These are phyloP conservation scores for Tinea trinotella DNA, from an alignment of 2,888 invertebrate species.

Conservation along the genomic window DNA sequence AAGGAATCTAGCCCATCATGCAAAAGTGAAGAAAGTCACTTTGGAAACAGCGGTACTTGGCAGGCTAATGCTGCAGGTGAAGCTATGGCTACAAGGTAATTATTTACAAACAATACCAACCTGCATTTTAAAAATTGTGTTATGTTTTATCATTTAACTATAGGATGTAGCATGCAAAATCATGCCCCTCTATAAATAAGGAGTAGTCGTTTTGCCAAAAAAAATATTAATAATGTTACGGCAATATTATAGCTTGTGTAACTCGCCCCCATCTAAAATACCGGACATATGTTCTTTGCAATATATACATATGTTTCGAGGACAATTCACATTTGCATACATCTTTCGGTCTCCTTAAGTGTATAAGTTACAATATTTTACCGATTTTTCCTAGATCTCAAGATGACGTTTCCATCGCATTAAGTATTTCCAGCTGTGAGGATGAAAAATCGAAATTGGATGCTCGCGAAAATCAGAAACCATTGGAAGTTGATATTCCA, in stretches of 20 bases:
- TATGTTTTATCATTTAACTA: too few relatives aligned
- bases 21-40: slow-evolving; percentile 65
- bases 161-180: too few relatives aligned
- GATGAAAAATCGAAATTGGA: slow-evolving; percentile 62
- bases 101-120: too few relatives aligned
- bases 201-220: too few relatives aligned
- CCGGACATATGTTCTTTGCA: too few relatives aligned
- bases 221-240: too few relatives aligned
- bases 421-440: slow-evolving; percentile 66
- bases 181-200: too few relatives aligned
- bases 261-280: too few relatives aligned
- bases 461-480: slow-evolving; percentile 31
- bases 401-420: slow-evolving; percentile 63
- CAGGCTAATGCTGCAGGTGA: slow-evolving; percentile 67
- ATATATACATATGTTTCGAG: too few relatives aligned
- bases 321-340: not conserved
- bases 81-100: slow-evolving; percentile 64
- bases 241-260: too few relatives aligned
- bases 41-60: slow-evolving; percentile 52
- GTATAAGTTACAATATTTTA: not conserved
- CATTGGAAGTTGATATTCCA: slow-evolving; percentile 40
- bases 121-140: too few relatives aligned
- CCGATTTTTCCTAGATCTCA: slow-evolving; percentile 44
- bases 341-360: not conserved
- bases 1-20: slow-evolving; percentile 68